Percentiles rank a stretch among this genome's conserved stretches.
These are phyloP conservation scores for Triplophysa rosa DNA, from an alignment of 2,113 vertebrate species.

Conservation along the genomic window DNA sequence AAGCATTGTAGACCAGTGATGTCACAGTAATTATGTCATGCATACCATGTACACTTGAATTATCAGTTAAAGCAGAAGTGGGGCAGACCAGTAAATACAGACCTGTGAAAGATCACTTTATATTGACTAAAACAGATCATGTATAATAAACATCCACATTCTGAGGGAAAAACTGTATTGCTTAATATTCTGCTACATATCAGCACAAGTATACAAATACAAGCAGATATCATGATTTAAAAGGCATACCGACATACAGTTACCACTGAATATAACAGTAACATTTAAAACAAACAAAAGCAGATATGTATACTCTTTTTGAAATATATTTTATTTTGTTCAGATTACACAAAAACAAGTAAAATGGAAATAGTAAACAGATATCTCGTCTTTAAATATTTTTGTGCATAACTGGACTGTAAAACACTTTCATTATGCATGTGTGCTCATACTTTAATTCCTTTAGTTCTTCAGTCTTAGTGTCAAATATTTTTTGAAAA, in stretches of 20 bases:
- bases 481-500: background rate
- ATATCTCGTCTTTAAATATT: too few relatives aligned
- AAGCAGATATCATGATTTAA: too few relatives aligned
- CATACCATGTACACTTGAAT: background rate
- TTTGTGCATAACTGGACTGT: background rate
- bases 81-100: background rate
- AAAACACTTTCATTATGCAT: background rate
- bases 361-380: background rate
- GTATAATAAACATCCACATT: background rate
- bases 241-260: background rate
- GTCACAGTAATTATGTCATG: background rate
- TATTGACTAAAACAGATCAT: background rate
- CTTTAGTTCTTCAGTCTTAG: background rate
- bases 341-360: background rate
- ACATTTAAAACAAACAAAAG: background rate
- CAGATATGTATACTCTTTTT: background rate
- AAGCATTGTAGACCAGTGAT: background rate
- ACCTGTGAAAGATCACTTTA: background rate
- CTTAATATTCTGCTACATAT: background rate
- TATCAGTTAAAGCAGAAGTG: background rate
- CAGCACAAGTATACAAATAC: too few relatives aligned
- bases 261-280: background rate
- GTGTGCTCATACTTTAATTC: background rate
- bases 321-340: constrained; percentile 17
- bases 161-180: background rate